phyloP scores from a whole-genome alignment of 1,140 invertebrate species.

The Dermatophagoides farinae region DNA sequence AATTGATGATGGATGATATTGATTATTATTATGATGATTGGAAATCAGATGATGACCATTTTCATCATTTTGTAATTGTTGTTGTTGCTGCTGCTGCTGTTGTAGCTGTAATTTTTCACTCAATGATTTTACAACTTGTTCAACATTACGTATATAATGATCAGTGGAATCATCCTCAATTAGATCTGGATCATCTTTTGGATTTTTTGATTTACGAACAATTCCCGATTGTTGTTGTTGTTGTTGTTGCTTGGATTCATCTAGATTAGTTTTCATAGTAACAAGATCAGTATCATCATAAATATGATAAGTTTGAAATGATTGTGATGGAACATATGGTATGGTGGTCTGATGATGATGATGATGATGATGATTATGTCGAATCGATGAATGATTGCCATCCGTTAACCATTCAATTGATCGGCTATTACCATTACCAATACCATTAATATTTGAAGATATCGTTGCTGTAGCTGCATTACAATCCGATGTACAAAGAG shows the following conservation, averaged over 20 bases:
- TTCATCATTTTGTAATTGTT: background rate
- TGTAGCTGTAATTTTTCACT: background rate
- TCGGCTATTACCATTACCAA: too few relatives aligned
- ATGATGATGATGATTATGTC: background rate
- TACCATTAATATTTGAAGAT: too few relatives aligned
- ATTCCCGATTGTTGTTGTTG: background rate
- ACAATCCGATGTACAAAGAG: too few relatives aligned
- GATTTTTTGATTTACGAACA: background rate
- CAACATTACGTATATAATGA: background rate
- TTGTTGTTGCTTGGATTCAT: background rate
- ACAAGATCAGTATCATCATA: background rate
- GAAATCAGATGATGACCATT: background rate
- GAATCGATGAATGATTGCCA: too few relatives aligned
- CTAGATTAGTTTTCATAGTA: background rate
- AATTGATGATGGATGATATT: background rate
- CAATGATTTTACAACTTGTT: conserved; percentile 2
- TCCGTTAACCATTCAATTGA: too few relatives aligned
- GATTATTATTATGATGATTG: too few relatives aligned
- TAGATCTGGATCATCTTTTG: background rate
- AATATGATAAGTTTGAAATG: conserved; percentile 1
- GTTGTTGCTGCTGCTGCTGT: background rate
- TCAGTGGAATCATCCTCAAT: background rate
- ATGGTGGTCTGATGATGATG: background rate
- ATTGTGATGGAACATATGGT: background rate
- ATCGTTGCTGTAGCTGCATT: too few relatives aligned